These are phyloP conservation scores for Pterostichus niger DNA, from an alignment of 2,888 invertebrate genomes.

Conservation along the genomic window DNA sequence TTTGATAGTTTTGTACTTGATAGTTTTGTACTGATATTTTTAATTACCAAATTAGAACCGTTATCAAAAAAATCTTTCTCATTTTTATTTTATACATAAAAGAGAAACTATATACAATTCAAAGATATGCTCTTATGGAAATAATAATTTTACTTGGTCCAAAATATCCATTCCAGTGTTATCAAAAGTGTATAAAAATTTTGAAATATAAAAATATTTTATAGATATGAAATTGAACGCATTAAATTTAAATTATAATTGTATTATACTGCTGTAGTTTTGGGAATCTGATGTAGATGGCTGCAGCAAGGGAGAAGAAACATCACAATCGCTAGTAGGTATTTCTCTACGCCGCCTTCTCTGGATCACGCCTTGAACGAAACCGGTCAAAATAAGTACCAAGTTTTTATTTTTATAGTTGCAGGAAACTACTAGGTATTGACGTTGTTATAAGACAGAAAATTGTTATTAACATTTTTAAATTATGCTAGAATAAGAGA, in stretches of 20 bases:
- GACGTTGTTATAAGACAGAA: not conserved
- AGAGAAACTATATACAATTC: conserved; percentile 45
- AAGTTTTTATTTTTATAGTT: not conserved
- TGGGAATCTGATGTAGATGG: conserved; percentile 73
- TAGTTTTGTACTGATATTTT: conserved; percentile 22
- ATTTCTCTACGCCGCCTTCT: conserved; percentile 72
- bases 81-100: conserved; percentile 31
- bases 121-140: conserved; percentile 54
- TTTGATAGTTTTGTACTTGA: conserved; percentile 27
- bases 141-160: conserved; percentile 53
- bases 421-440: conserved; percentile 9
- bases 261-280: conserved; percentile 75
- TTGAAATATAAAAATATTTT: conserved; percentile 56
- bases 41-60: conserved; percentile 6
- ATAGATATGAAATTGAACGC: conserved; percentile 28
- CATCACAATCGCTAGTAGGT: conserved; percentile 70
- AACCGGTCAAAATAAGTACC: not conserved
- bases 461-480: not conserved
- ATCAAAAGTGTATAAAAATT: conserved; percentile 59
- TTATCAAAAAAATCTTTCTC: conserved; percentile 18
- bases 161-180: conserved; percentile 37
- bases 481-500: not conserved
- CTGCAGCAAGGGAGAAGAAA: conserved; percentile 74
- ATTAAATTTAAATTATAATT: conserved; percentile 63
- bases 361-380: conserved; percentile 80